phyloP scores from a whole-genome alignment of 2,888 invertebrate species.

The Andrena trimmerana region DNA sequence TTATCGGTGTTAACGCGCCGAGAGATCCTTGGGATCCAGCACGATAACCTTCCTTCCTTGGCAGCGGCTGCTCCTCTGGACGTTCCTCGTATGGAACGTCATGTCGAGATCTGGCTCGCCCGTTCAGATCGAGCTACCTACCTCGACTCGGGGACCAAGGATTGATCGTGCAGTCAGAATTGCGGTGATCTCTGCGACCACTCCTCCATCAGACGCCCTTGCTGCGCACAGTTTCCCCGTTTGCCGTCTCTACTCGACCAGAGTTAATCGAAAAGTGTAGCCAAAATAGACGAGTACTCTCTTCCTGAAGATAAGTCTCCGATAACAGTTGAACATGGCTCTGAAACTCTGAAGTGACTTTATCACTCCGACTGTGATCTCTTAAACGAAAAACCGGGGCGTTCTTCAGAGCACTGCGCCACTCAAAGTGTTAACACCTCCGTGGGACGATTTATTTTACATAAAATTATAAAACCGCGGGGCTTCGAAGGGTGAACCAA shows the following conservation, averaged over 20 bases:
- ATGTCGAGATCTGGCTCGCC: conserved; percentile 29
- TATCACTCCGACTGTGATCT: too few species aligned
- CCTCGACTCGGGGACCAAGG: neutral
- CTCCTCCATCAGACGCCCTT: neutral
- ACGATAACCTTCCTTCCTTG: conserved; percentile 72
- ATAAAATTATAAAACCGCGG: too few species aligned
- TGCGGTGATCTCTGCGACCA: neutral
- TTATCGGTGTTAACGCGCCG: conserved; percentile 51
- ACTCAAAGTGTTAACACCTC: too few species aligned
- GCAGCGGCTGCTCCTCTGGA: conserved; percentile 52
- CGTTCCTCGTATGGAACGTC: conserved; percentile 66
- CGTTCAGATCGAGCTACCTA: conserved; percentile 19
- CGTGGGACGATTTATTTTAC: too few species aligned
- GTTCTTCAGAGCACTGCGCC: too few species aligned
- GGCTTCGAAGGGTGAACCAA: too few species aligned
- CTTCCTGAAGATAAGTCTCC: neutral
- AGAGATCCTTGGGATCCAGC: conserved; percentile 67
- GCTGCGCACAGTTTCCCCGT: neutral
- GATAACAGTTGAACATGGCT: neutral
- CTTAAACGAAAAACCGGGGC: too few species aligned
- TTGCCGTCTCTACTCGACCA: neutral
- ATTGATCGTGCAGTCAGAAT: neutral
- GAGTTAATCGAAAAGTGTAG: neutral
- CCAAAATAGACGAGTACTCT: neutral
- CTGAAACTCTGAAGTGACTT: neutral